Base-by-base conservation (phyloP, 2,888 invertebrate species). In the Eupithecia dodoneata region DNA sequence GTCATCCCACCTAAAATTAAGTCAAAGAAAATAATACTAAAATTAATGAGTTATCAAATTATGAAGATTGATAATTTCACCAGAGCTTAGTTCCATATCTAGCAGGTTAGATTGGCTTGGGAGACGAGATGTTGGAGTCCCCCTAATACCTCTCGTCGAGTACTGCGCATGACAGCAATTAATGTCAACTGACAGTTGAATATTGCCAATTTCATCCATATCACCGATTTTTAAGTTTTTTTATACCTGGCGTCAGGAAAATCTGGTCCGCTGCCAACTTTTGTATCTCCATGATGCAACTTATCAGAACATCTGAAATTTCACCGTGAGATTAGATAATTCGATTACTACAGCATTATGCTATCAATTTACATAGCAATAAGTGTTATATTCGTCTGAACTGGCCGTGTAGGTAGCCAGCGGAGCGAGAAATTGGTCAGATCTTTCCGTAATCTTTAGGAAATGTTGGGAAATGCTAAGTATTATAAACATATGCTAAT, bases 341-440 rank as follows among this genome's bases (percentile, higher is more conserved):
- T 81, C 65, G 77, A 81, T 81, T 79, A 81, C 72, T 73, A 71
- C 75, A 75, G 72, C 76, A 78, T 81, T 80, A 71, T 79, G 76
- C 71, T 75, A 30, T 72, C 76, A 78, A 80, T 80, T 76, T 76
- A n/a, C 80, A 80, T 79, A 79, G 79, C 65, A 74, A 80, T 79
- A 82, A 74, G 75, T 71, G 76, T 63, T 59, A 81, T 75, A 79
- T 76, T 80, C 63, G 76, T 49, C 10, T 45, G 44, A 44, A 63
- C 63, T 63, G 12, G 4, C 63, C 45, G 10, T 15, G 7, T 42
- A n/a, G 44, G 44, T 15, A 69, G 44, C n/a, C 83, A 83, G 70
- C 79, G 75, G 82, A 83, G 83, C 84, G 83, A 80, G 78, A 76
- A 84, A 84, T 84, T 81, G 76, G 67, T 78, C 65, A 69, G 73